Percentiles rank a stretch among this genome's conserved stretches.
Conservation (phyloP, 1,140 invertebrate species). For the Chironomus tepperi region DNA sequence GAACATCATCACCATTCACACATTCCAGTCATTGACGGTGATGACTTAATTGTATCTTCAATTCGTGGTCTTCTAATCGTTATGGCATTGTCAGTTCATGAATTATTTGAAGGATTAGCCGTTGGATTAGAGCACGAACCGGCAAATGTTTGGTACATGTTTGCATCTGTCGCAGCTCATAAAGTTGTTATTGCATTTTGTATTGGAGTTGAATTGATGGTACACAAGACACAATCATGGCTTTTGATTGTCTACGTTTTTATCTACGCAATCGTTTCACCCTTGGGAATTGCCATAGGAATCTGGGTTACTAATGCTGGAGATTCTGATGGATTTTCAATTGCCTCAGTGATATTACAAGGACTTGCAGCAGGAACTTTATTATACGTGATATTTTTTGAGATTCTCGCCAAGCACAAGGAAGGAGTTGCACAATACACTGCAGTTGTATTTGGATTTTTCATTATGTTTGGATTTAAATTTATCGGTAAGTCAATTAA, state of each 20-base stretch:
- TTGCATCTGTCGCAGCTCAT: conserved; percentile 46
- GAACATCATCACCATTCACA: conserved; percentile 37
- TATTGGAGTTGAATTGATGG: conserved; percentile 44
- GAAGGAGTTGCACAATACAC: conserved; percentile 61
- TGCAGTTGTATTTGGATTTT: conserved; percentile 63
- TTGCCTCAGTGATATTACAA: conserved; percentile 41
- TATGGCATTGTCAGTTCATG: conserved; percentile 63
- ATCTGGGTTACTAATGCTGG: conserved; percentile 34
- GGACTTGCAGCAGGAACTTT: conserved; percentile 56
- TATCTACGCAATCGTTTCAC: conserved; percentile 45
- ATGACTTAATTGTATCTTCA: conserved; percentile 43
- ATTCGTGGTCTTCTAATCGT: conserved; percentile 55
- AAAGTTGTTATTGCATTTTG: conserved; percentile 52
- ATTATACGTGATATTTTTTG: conserved; percentile 60
- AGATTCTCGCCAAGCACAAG: conserved; percentile 52
- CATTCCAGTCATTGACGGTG: conserved; percentile 37
- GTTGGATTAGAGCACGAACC: conserved; percentile 54
- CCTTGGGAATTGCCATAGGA: conserved; percentile 46
- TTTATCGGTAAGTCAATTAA: conserved; percentile 57
- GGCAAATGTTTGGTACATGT: conserved; percentile 47
- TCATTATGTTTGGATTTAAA: conserved; percentile 67
- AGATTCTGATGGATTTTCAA: conserved; percentile 26
- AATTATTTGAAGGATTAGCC: conserved; percentile 66
- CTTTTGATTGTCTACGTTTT: conserved; percentile 42
- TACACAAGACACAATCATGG: conserved; percentile 33